Conservation (phyloP, 2,113 vertebrate genomes). For the Lamprotornis superbus region DNA sequence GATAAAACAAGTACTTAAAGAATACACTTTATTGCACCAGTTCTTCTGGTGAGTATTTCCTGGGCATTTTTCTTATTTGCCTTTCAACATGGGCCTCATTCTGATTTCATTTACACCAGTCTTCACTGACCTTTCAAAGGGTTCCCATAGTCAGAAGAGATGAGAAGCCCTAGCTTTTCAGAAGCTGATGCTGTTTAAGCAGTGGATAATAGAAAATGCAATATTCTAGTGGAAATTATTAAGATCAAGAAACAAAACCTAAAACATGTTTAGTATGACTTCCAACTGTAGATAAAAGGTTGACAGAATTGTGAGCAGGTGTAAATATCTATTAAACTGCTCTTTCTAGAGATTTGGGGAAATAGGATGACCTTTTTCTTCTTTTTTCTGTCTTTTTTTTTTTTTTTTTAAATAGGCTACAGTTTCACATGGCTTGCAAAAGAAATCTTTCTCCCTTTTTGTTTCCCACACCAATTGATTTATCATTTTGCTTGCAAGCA, state of each 20-base stretch:
- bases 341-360: conserved; percentile 73
- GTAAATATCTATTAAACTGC: conserved; percentile 76
- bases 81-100: background rate
- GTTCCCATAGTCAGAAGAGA: background rate
- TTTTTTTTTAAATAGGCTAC: conserved; percentile 74
- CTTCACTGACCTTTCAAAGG: background rate
- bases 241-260: conserved; percentile 22
- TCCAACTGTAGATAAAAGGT: conserved; percentile 59
- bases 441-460: conserved; percentile 76
- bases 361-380: conserved; percentile 71
- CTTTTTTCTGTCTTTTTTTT: background rate
- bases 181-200: background rate
- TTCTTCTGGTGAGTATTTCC: background rate
- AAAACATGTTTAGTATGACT: conserved; percentile 24
- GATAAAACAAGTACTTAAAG: background rate
- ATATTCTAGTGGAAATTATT: conserved; percentile 1
- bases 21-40: background rate
- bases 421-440: conserved; percentile 82
- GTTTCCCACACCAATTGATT: conserved; percentile 86
- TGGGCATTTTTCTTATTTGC: background rate
- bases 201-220: conserved; percentile 13
- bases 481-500: conserved; percentile 89
- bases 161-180: background rate
- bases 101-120: background rate
- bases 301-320: conserved; percentile 64